These are phyloP conservation scores for Acromyrmex heyeri DNA, from an alignment of 1,140 invertebrate genomes.

Conservation along the genomic window DNA sequence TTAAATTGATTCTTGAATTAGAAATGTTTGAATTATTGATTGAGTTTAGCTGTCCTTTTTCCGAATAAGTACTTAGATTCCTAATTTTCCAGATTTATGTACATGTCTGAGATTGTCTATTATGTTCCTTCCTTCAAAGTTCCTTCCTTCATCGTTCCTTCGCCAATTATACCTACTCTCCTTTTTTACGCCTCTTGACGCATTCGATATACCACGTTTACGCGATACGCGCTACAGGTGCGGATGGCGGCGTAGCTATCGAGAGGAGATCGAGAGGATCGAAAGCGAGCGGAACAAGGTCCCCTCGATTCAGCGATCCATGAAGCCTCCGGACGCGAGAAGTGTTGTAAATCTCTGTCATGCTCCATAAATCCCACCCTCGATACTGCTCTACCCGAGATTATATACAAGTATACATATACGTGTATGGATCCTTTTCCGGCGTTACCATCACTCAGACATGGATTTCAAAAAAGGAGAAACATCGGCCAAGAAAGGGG, in stretches of 20 bases:
- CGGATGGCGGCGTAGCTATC: conserved; percentile 50
- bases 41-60: background rate
- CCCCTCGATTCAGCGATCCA: conserved; percentile 73
- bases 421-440: conserved; percentile 59
- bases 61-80: background rate
- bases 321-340: conserved; percentile 73
- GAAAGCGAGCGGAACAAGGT: conserved; percentile 71
- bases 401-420: conserved; percentile 57
- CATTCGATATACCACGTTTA: conserved; percentile 63
- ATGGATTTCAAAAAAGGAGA: conserved; percentile 16
- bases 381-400: conserved; percentile 63
- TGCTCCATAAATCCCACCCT: conserved; percentile 77
- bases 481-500: conserved; percentile 23
- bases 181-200: conserved; percentile 14
- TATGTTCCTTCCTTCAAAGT: background rate
- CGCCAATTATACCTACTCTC: conserved; percentile 12
- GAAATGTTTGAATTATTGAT: background rate
- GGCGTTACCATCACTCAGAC: conserved; percentile 55
- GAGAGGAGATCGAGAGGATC: conserved; percentile 68
- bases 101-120: background rate
- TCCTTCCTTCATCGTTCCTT: background rate
- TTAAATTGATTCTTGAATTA: background rate
- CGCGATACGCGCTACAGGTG: conserved; percentile 70
- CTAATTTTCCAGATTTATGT: background rate
- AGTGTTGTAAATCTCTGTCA: conserved; percentile 76